Evolutionary conservation across 2,113 vertebrate genomes (phyloP), one percentile per base, ranked within the genome.

Genomic region (Ceuthmochares aereus): DNA sequence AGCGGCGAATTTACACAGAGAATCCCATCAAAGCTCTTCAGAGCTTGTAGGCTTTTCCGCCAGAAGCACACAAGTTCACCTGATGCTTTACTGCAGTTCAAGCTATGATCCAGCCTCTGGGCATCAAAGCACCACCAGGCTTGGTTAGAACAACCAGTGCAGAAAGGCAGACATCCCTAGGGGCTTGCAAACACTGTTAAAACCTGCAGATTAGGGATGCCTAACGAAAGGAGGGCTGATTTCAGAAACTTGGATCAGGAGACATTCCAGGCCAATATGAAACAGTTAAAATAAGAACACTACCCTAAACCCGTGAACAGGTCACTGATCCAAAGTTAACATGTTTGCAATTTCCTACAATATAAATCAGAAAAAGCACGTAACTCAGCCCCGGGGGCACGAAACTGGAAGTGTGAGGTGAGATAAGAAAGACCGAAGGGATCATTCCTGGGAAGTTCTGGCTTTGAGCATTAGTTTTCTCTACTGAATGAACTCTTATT

Each of bases 401-500:
- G 37, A 80, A 74, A 68, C 72, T 96, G 72, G 20, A 93, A 86
- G 63, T 52, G 56, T 80, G 72, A 93, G 30, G 23, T 56, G 47
- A 87, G 85, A 84, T 86, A 95, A 95, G 84, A 82, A 85, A 76
- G 47, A 70, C 23, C 9, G 4, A 93, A 88, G 51, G 47, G 64
- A 75, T 27, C 19, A 1, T n/a, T 92, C 73, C 76, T 34, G 45
- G 64, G 43, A 92, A 72, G 56, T 84, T 86, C 52, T 81, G 56
- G 19, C 56, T 90, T n/a, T 68, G 51, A 83, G 29, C 25, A 78
- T 62, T 84, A 43, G 1, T 40, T 72, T 84, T 74, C 64, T 56
- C 21, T 78, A 62, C 90, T 34, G 43, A 95, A 84, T 25, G 49
- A 84, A 93, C 81, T 90, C 42, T 43, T 81, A 78, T 60, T 84